Base-by-base conservation (phyloP, 2,888 invertebrate genomes). In the Platynereis dumerilii region DNA sequence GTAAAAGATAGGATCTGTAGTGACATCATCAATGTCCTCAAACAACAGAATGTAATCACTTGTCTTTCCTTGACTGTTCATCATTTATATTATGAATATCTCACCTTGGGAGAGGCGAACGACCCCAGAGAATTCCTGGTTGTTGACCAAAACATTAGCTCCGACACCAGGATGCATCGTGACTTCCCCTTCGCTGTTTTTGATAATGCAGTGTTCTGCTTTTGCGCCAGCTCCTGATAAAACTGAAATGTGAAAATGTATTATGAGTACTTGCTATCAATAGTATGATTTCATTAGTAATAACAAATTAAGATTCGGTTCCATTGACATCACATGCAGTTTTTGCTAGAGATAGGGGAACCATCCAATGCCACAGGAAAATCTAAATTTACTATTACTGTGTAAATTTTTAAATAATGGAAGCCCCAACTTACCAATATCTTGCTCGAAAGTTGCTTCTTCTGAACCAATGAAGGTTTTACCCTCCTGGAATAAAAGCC, bases 401-500 rank as follows among this genome's bases (percentile, higher is more conserved):
- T 26, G 27, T 26, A 27, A 29, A 27, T 15, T 2, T 28, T 27
- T 26, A 26, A 28, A 20, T 29, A 55, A 2, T 27, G 24, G 7
- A 55, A 27, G 28, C 28, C 28, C 27, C 7, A 26, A 34, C 34
- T 48, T n/a, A 48, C 48, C 48, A 69, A 95, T 94, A 83, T 94
- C 94, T 76, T 91, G 90, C 34, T 88, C 86, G 0, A 87, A 86
- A 0, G 87, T 84, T 28, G 80, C 88, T 73, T 92, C 91, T 71
- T 90, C 91, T 15, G 90, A 91, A 62, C 94, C 94, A 66, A 95
- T 92, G 67, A 90, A 87, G 0, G 94, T 94, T 81, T 90, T 91
- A 3, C 94, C 94, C 81, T 94, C 94, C 89, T 91, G 69, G 44
- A 73, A 55, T 44, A 12, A 34, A 7, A 34, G 34, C 5, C 12